Conservation (phyloP, 2,888 invertebrate species). For the Erebia ligea region DNA sequence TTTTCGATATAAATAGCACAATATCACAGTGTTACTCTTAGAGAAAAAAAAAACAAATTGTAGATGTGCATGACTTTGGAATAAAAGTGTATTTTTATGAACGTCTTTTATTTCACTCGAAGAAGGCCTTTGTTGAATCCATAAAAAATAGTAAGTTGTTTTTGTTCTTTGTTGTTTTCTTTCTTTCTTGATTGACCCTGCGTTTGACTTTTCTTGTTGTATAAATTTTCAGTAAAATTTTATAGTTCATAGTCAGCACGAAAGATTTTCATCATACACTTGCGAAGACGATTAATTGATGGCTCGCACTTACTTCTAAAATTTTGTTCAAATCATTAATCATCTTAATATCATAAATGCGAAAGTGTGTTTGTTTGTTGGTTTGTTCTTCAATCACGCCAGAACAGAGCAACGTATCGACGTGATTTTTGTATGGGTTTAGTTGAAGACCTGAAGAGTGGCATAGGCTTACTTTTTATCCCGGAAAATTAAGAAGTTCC, state of each 20-base stretch:
- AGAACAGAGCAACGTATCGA: no score
- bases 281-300: not conserved
- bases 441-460: no score
- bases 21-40: constrained; percentile 72
- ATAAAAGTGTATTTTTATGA: constrained; percentile 75
- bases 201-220: constrained; percentile 10
- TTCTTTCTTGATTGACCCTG: constrained; percentile 10
- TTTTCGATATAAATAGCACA: constrained; percentile 60
- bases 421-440: no score
- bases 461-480: no score
- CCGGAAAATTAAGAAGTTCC: no score
- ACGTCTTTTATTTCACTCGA: constrained; percentile 50
- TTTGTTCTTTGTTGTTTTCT: constrained; percentile 15
- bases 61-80: constrained; percentile 80
- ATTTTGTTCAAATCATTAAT: no score
- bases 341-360: no score
- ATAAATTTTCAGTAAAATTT: not conserved
- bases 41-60: constrained; percentile 58
- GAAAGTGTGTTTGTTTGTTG: no score
- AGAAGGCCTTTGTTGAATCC: constrained; percentile 13
- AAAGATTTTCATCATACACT: not conserved
- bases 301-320: no score
- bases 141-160: constrained; percentile 20
- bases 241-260: not conserved
- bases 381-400: no score